Conservation (phyloP, 2,797 vertebrate genomes). For the Zalophus californianus region DNA sequence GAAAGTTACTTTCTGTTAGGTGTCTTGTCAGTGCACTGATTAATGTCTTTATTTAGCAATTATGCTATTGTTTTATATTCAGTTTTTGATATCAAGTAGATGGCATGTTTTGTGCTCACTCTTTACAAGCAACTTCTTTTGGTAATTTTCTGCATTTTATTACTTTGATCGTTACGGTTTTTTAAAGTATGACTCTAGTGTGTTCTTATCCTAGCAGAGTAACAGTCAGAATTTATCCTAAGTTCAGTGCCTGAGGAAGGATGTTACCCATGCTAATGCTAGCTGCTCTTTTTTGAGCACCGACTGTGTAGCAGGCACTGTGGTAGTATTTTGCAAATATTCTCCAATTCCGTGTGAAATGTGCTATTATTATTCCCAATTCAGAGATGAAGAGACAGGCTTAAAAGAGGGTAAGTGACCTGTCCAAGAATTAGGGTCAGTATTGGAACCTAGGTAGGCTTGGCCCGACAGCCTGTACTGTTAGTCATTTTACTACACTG, state of each 20-base stretch:
- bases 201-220: background rate
- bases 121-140: constrained; percentile 25
- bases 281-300: background rate
- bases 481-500: background rate
- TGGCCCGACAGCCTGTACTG: background rate
- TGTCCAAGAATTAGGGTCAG: background rate
- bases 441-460: background rate
- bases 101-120: constrained; percentile 15
- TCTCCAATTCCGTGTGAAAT: background rate
- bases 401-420: background rate
- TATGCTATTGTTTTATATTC: background rate
- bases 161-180: background rate
- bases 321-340: background rate
- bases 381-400: background rate
- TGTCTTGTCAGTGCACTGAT: background rate
- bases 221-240: background rate
- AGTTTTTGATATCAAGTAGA: constrained; percentile 36
- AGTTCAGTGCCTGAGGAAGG: background rate
- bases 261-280: background rate
- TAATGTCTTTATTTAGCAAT: constrained; percentile 42
- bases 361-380: background rate
- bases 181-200: background rate
- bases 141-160: constrained; percentile 27
- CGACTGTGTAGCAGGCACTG: background rate
- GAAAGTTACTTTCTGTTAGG: background rate